Percentiles rank a stretch among this genome's conserved stretches.
These are phyloP conservation scores for Acanthoscelides obtectus DNA, from an alignment of 2,888 invertebrate genomes.

Conservation along the genomic window DNA sequence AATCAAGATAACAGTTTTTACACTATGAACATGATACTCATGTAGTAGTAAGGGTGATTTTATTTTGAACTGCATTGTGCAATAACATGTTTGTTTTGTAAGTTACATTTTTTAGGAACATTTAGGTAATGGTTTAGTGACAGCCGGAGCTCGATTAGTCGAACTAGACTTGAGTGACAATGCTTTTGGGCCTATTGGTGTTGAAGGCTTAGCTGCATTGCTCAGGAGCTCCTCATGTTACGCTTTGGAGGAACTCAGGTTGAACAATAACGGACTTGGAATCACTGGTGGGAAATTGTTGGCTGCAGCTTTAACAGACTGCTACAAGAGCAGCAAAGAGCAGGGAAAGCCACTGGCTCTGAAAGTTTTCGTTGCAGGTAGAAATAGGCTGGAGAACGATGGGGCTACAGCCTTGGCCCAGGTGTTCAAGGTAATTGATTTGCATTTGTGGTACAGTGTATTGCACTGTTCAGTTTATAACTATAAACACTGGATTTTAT, in stretches of 20 bases:
- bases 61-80: no score
- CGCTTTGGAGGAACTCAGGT: slow-evolving; percentile 71
- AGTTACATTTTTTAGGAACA: slow-evolving; percentile 49
- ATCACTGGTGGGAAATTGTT: slow-evolving; percentile 82
- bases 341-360: slow-evolving; percentile 68
- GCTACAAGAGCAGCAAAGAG: slow-evolving; percentile 60
- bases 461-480: no score
- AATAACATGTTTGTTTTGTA: background rate
- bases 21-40: no score
- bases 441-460: no score
- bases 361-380: slow-evolving; percentile 83
- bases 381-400: slow-evolving; percentile 92
- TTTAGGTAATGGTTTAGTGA: slow-evolving; percentile 76
- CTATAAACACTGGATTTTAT: no score
- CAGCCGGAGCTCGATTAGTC: slow-evolving; percentile 71
- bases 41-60: no score
- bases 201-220: slow-evolving; percentile 78
- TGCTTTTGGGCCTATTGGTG: slow-evolving; percentile 94
- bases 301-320: slow-evolving; percentile 69
- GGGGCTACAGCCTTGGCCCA: slow-evolving; percentile 81
- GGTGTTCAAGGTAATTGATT: slow-evolving; percentile 66
- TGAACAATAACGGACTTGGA: slow-evolving; percentile 98
- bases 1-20: no score
- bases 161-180: slow-evolving; percentile 94
- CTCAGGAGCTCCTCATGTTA: slow-evolving; percentile 81